These are phyloP conservation scores for Aphelenchoides bicaudatus DNA, from an alignment of 2,888 invertebrate genomes.

Conservation along the genomic window DNA sequence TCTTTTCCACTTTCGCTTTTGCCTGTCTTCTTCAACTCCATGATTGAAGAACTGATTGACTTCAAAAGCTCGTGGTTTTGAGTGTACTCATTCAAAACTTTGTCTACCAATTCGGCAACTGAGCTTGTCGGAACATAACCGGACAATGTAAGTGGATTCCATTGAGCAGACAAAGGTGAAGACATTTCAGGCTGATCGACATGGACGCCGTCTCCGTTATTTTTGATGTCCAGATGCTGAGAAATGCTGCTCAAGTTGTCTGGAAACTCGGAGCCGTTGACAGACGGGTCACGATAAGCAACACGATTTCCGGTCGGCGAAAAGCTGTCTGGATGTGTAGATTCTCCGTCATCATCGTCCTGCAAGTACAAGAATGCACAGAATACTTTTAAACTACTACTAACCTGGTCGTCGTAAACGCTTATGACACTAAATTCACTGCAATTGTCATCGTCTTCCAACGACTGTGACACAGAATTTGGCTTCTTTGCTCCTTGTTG, in stretches of 20 bases:
- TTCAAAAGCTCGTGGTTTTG: background rate
- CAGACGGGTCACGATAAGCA: too few relatives aligned
- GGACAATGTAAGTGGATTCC: too few relatives aligned
- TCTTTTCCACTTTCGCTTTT: background rate
- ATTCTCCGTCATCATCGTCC: too few relatives aligned
- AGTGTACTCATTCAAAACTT: background rate
- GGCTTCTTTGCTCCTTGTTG: too few relatives aligned
- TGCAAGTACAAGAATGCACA: too few relatives aligned
- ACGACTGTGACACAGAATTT: background rate
- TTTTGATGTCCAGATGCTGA: background rate
- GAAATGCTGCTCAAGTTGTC: background rate
- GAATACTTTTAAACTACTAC: too few relatives aligned
- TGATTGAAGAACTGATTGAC: background rate
- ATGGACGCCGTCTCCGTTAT: too few relatives aligned
- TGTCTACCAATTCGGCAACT: slow-evolving; percentile 4
- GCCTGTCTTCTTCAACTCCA: background rate
- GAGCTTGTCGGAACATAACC: slow-evolving; percentile 1
- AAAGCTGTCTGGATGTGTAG: too few relatives aligned
- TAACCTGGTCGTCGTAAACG: slow-evolving; percentile 1
- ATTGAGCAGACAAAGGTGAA: too few relatives aligned
- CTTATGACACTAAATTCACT: slow-evolving; percentile 2
- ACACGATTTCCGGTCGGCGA: too few relatives aligned
- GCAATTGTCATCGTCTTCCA: slow-evolving; percentile 2
- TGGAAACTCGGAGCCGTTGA: background rate
- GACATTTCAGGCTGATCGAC: too few relatives aligned